Evolutionary conservation across 2,113 vertebrate genomes (phyloP), one percentile per base, ranked within the genome.

Genomic region (Sceloporus tristichus): DNA sequence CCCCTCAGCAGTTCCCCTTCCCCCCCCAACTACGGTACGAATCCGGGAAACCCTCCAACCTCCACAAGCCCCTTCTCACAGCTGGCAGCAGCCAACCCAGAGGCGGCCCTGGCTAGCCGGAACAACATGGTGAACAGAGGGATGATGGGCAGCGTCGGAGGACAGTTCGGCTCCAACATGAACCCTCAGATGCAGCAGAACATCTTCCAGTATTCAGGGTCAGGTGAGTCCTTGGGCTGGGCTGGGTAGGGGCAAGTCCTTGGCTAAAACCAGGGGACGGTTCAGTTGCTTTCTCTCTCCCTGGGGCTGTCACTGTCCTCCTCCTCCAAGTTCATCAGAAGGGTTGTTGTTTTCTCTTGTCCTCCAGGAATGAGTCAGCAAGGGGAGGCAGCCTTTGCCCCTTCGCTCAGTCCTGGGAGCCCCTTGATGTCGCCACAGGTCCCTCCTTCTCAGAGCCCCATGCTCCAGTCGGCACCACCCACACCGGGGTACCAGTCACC

Each of bases 381-480:
- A 92, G 95, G 92, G 27, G 98, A 99, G 79, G 93, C 98, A 4
- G 85, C 97, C 29, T 98, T 98, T 78, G 96, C 98, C 66, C 96
- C 98, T 2, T 97, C 98, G 56, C 97, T 98, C 87, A 98, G 98
- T 89, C 98, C 98, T 82, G 97, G 97, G 95, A 98, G 97, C 91
- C 98, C 98, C 25, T 90, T 99, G 95, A 96, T 99, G 95, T 98
- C 98, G 1, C 98, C 98, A 90, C 98, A 98, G 85, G 97, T 98
- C 90, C 96, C 98, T 42, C 96, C 97, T 70, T 97, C 98, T 62
- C 98, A 98, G 95, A 98, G 97, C 95, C 97, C 98, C 93, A 94
- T 99, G 96, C 97, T 99, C 85, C 98, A 98, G 94, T 97, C 98
- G 14, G 96, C 97, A 2, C 97, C 97, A 0, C 97, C 98, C 0